These are phyloP conservation scores for Myrmophylax atrothorax DNA, from an alignment of 2,113 vertebrate genomes.

Conservation along the genomic window DNA sequence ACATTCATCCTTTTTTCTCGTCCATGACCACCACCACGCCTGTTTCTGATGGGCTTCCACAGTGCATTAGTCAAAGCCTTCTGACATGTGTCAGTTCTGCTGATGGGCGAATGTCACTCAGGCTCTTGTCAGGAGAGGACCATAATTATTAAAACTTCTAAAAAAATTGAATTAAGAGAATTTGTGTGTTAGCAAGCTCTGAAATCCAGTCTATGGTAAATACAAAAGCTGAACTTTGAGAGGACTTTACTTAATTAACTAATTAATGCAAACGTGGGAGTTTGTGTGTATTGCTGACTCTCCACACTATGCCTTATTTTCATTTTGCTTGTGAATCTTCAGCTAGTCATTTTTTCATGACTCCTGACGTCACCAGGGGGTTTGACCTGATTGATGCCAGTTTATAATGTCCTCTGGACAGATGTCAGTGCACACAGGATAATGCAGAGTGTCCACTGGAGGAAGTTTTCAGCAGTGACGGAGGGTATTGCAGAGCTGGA, in stretches of 20 bases:
- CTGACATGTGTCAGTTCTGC: background rate
- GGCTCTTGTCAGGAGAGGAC: background rate
- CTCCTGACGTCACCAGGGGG: background rate
- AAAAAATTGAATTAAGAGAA: background rate
- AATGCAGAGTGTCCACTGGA: background rate
- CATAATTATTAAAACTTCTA: background rate
- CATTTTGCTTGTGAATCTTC: background rate
- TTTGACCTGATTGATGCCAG: accelerated
- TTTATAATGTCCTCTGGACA: background rate
- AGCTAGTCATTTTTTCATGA: background rate
- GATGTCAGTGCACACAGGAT: accelerated
- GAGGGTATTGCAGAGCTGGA: background rate
- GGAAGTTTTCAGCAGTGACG: background rate
- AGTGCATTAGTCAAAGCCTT: background rate
- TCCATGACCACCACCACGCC: background rate
- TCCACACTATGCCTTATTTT: background rate
- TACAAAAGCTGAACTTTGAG: background rate
- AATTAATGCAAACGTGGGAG: background rate
- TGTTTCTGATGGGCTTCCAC: background rate
- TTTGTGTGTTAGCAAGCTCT: background rate
- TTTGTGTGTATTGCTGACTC: accelerated
- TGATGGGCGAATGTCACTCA: background rate
- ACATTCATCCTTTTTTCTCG: background rate
- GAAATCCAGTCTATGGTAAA: background rate
- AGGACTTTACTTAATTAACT: background rate